Base-by-base conservation (phyloP, 2,113 vertebrate genomes). In the Epinephelus fuscoguttatus region DNA sequence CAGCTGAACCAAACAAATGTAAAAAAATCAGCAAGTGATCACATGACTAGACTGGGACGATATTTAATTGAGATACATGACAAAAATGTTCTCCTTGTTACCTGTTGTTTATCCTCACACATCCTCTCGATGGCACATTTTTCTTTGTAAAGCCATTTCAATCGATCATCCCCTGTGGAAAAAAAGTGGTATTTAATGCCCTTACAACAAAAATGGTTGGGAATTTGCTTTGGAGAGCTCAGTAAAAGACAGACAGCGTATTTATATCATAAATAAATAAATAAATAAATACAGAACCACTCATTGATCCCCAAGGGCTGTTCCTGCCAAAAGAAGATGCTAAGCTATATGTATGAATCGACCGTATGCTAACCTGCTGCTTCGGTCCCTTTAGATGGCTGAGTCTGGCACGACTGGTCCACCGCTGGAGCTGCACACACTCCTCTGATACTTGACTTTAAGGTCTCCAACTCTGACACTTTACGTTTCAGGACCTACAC, bases 21-120 rank as follows among this genome's bases (percentile, higher is more conserved):
- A 27, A 15, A 15, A n/a, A n/a, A 47, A 2, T 37, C 9, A 50
- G 70, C 1, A 47, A 21, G 15, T 30, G 1, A 52, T 59, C 1
- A 23, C 0, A 57, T 1, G 42, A 15, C 6, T 3, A 77, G 8
- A n/a, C 12, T 57, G 1, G 80, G 23, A 4, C 0, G 11, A 23
- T 2, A 1, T 59, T 42, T 25, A 1, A 75, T 53, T 3, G 13
- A 53, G 5, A 30, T 19, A 9, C 15, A 13, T 4, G 18, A 17
- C 13, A n/a, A 18, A 11, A 23, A 33, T 27, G 3, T 0, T 30
- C 14, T 67, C 9, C 15, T 47, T 0, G 6, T 42, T 96, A 97
- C 97, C 96, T 97, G 90, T 70, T 97, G 96, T 80, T 96, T 97
- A 40, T 97, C 95, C 70, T 94, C 90, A 73, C 96, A 96, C 12